These are phyloP conservation scores for Gallinago undulata DNA, from an alignment of 2,113 vertebrate species.

Conservation along the genomic window DNA sequence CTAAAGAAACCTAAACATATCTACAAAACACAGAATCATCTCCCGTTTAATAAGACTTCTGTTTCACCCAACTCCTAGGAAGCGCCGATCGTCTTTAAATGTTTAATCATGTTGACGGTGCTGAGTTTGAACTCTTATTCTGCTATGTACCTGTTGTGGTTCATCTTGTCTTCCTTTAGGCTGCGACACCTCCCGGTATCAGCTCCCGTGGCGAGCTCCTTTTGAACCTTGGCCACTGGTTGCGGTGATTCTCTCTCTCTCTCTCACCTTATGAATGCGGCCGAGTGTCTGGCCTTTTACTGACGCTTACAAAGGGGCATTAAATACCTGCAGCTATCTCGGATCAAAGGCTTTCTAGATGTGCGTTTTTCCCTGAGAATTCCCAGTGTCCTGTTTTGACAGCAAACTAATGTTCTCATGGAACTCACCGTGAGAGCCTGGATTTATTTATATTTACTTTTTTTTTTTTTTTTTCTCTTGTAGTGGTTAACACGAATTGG, in stretches of 20 bases:
- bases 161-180: neutral
- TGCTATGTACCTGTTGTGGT: neutral
- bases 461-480: neutral
- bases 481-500: neutral
- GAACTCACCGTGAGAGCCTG: fast-evolving
- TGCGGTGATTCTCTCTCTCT: neutral
- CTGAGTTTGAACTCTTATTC: neutral
- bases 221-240: fast-evolving
- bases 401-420: neutral
- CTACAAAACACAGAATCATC: too few relatives aligned
- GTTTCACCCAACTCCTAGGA: neutral
- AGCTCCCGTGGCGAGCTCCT: neutral
- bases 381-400: neutral
- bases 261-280: neutral
- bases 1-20: too few relatives aligned
- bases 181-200: fast-evolving
- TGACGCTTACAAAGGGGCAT: fast-evolving
- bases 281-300: neutral
- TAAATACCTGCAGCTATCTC: neutral
- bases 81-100: too few relatives aligned
- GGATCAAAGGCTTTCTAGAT: neutral
- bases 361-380: fast-evolving
- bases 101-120: fast-evolving
- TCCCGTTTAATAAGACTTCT: too few relatives aligned
- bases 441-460: neutral